phyloP scores from a whole-genome alignment of 2,888 invertebrate genomes.

The Diplazon laetatorius region DNA sequence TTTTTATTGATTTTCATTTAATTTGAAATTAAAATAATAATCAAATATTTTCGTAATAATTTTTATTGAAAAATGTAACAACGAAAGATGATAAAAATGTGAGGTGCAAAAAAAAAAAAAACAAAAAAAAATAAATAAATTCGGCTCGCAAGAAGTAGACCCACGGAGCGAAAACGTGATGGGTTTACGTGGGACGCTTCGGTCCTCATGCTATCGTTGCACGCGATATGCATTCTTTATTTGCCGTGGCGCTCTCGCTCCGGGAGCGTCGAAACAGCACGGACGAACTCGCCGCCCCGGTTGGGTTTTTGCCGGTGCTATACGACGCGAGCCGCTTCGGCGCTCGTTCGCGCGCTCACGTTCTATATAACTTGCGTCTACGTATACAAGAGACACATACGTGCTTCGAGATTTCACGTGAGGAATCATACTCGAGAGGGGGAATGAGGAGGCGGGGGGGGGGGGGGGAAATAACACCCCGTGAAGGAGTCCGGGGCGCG shows the following conservation, averaged over 20 bases:
- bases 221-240: conserved; percentile 51
- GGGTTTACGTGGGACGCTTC: conserved; percentile 26
- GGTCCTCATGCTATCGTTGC: conserved; percentile 15
- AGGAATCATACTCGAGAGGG: conserved; percentile 21
- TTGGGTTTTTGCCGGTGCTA: neutral
- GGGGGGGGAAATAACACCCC: conserved; percentile 25
- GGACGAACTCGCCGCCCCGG: conserved; percentile 17
- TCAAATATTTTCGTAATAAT: too few species aligned
- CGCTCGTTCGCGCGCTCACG: conserved; percentile 18
- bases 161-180: conserved; percentile 15
- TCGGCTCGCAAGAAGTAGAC: neutral
- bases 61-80: too few species aligned
- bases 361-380: conserved; percentile 14
- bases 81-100: conserved; percentile 23
- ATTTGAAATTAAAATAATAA: too few species aligned
- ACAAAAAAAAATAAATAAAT: neutral
- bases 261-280: conserved; percentile 33
- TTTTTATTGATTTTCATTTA: too few species aligned
- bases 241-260: conserved; percentile 31
- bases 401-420: conserved; percentile 42
- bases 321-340: neutral
- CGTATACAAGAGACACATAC: conserved; percentile 30
- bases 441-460: conserved; percentile 8
- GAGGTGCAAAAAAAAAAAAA: conserved; percentile 1
- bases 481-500: conserved; percentile 18